Evolutionary conservation across 2,113 vertebrate genomes (phyloP).

Genomic region (Pseudorasbora parva): DNA sequence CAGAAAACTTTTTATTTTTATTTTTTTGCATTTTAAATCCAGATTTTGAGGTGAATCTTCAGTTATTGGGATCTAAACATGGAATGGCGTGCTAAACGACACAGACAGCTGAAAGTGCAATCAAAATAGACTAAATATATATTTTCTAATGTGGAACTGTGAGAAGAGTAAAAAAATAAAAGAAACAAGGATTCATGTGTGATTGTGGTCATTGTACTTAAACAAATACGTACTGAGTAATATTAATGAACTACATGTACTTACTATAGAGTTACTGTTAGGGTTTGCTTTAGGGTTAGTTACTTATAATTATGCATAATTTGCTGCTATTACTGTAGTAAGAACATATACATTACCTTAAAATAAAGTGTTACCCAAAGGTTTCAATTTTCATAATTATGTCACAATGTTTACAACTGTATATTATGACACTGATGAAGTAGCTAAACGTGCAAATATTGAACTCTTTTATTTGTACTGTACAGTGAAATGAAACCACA

Average conservation of each 20-base stretch:
- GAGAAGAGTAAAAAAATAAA: no score
- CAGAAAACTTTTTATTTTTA: neutral
- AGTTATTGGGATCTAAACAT: neutral
- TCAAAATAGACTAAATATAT: neutral
- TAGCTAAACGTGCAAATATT: neutral
- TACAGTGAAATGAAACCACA: neutral
- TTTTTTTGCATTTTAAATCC: neutral
- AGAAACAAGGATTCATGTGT: no score
- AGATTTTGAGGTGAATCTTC: neutral
- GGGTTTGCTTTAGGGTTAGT: no score
- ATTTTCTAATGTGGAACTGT: conserved; percentile 1
- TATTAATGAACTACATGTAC: no score
- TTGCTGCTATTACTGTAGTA: no score
- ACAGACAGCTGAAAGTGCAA: neutral
- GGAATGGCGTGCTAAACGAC: neutral
- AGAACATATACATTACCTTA: no score
- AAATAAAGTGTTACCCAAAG: no score
- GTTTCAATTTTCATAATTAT: neutral
- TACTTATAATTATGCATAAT: no score
- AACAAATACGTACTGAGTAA: no score
- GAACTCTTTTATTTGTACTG: neutral
- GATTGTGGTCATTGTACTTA: no score
- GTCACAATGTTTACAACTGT: neutral
- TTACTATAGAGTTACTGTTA: no score
- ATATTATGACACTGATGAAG: neutral